Percentiles rank a stretch among this genome's conserved stretches.
Conservation (phyloP, 1,140 invertebrate genomes). For the Druon quercuslanigerum region DNA sequence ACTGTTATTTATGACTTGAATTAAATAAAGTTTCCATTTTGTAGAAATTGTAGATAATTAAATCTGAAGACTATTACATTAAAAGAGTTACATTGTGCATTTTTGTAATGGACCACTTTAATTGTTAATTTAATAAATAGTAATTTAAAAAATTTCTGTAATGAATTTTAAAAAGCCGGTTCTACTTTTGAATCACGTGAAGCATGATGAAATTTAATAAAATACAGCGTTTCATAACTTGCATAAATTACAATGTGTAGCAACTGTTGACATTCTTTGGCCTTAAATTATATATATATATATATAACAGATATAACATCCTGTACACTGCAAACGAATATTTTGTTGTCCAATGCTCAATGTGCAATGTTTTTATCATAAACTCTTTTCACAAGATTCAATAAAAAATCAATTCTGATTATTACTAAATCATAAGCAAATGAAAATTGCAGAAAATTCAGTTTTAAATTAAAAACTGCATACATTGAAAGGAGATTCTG, state of each 20-base stretch:
- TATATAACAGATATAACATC: slow-evolving; percentile 16
- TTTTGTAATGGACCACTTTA: background rate
- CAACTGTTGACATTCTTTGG: slow-evolving; percentile 24
- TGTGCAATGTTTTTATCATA: background rate
- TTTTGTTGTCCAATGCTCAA: background rate
- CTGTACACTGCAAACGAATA: slow-evolving; percentile 1
- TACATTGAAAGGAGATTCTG: no score
- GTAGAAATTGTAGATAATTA: background rate
- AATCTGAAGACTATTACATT: background rate
- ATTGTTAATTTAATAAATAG: background rate
- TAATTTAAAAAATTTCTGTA: background rate
- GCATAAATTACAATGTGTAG: background rate
- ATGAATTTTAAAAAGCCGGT: background rate
- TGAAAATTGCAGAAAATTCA: no score
- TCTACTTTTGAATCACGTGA: background rate
- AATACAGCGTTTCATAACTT: slow-evolving; percentile 17
- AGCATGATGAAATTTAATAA: slow-evolving; percentile 8
- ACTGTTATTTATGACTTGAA: background rate
- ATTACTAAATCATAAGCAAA: no score
- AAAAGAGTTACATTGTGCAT: background rate
- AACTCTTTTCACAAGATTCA: no score
- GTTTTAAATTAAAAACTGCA: no score
- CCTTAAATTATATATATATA: slow-evolving; percentile 17
- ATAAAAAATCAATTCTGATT: no score
- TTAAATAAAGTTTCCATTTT: background rate